These are phyloP conservation scores for Cryptoleucopteryx plumbea DNA, from an alignment of 2,113 vertebrate species.

Conservation along the genomic window DNA sequence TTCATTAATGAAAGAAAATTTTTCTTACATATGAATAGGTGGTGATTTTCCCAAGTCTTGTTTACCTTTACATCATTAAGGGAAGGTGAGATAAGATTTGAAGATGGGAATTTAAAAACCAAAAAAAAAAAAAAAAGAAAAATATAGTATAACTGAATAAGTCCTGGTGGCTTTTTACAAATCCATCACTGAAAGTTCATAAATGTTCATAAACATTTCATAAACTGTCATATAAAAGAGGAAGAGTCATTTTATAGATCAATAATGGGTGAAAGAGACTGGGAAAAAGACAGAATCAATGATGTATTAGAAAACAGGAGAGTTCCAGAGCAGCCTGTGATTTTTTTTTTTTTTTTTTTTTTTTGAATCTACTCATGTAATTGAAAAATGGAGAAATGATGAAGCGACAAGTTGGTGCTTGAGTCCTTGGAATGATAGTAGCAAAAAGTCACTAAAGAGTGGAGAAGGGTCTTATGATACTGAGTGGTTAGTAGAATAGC, in stretches of 20 bases:
- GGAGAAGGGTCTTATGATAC: background rate
- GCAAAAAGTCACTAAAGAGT: background rate
- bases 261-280: background rate
- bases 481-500: background rate
- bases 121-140: no score
- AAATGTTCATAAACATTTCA: background rate
- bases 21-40: background rate
- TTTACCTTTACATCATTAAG: background rate
- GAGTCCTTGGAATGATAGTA: background rate
- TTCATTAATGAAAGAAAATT: background rate
- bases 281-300: background rate
- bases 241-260: background rate
- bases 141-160: background rate
- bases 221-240: background rate
- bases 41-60: constrained; percentile 7
- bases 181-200: background rate
- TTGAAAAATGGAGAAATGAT: background rate
- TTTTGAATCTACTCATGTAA: background rate
- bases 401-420: accelerated
- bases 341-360: background rate
- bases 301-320: background rate
- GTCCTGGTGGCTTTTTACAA: background rate
- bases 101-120: background rate
- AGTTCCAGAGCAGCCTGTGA: background rate
- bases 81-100: background rate